Evolutionary conservation across 2,797 vertebrate genomes (phyloP), one percentile per base, ranked within the genome.

Genomic region (Anguilla obscura): DNA sequence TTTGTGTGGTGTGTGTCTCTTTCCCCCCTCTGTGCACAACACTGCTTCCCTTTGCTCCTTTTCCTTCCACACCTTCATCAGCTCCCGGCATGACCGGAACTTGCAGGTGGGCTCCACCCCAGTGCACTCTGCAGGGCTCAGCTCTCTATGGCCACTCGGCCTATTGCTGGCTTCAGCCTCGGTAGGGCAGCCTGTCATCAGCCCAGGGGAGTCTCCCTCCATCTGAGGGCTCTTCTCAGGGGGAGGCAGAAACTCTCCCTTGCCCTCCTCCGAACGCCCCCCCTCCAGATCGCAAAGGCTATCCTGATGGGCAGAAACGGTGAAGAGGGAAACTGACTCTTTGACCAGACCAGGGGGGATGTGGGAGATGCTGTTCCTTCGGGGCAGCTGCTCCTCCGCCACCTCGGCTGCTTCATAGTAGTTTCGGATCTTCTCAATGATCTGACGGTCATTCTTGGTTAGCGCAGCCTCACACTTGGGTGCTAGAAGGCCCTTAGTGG

Each of bases 401-500:
- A 93, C 92, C 40, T 95, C 95, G 0, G 96, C 95, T 0, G 94
- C 94, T 14, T 97, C 96, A 5, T 97, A 97, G 88, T 97, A 97
- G 85, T 93, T 97, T 88, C 95, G 91, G 91, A 95, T 96, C 92
- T 95, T 97, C 87, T 97, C 95, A 1, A 97, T 97, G 85, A 97
- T 95, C 86, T 94, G 94, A 87, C 95, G 93, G 91, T 97, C 96
- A 0, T 93, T 94, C 84, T 94, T 95, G 83, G 94, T 95, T 52
- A 94, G 89, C 12, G 93, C 91, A 4, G 91, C 87, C 10, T 91
- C 89, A 86, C 83, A 88, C 6, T 91, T 90, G 21, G 88, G 74
- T 10, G 86, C 24, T 27, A 40, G 87, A 56, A 48, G 76, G 27
- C 56, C 88, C 21, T 91, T 88, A 14, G 66, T 63, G 10, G 4